Conservation (phyloP, 2,888 invertebrate genomes). For the Willowsia nigromaculata region DNA sequence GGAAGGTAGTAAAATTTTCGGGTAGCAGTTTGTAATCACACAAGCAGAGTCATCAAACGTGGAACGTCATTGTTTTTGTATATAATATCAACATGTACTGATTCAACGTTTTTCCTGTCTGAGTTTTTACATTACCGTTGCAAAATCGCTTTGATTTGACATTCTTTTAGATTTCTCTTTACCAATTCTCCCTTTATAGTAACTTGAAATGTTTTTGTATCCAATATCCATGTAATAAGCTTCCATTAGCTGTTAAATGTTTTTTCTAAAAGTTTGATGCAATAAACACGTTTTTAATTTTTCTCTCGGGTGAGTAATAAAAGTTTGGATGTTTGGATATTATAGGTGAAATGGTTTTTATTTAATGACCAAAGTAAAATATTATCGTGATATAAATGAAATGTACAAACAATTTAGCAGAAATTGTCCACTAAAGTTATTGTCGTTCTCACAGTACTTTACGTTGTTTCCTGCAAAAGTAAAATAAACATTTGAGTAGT, state of each 20-base stretch:
- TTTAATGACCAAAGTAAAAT: background rate
- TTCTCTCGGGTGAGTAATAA: conserved; percentile 5
- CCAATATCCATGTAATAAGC: conserved; percentile 1
- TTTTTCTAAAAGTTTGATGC: background rate
- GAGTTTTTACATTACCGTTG: no score
- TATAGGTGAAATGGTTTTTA: background rate
- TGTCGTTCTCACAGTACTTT: background rate
- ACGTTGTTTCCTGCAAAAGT: background rate
- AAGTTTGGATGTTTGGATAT: background rate
- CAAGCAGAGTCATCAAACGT: no score
- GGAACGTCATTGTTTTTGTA: no score
- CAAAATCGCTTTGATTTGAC: no score
- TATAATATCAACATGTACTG: no score
- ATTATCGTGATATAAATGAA: conserved; percentile 13
- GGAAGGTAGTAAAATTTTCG: background rate
- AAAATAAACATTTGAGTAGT: background rate
- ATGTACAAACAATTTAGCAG: background rate
- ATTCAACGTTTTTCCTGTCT: no score
- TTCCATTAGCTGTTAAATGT: background rate
- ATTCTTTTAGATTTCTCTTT: no score
- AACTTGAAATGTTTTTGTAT: no score
- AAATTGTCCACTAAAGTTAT: background rate
- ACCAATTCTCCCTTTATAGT: no score
- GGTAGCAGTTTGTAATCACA: background rate
- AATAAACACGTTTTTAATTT: conserved; percentile 11